Percentiles rank a stretch among this genome's conserved stretches.
phyloP scores from a whole-genome alignment of 2,113 vertebrate species.

The Dryoscopus gambensis region DNA sequence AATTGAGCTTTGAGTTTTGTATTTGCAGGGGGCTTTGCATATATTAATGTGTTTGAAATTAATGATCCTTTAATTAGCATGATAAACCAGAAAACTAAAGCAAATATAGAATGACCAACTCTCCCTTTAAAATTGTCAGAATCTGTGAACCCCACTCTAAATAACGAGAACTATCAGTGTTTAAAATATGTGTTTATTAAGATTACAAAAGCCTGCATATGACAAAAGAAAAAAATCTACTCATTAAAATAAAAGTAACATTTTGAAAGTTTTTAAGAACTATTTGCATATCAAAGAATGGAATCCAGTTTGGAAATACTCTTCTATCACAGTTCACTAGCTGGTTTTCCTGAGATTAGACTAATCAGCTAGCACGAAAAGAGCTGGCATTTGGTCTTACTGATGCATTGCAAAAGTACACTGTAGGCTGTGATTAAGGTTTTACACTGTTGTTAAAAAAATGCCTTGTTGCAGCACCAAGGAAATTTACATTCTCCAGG shows the following conservation, averaged over 20 bases:
- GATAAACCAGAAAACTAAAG: neutral
- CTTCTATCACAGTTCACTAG: neutral
- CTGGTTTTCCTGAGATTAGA: slow-evolving; percentile 36
- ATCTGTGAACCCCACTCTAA: neutral
- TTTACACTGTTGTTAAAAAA: neutral
- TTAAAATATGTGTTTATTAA: neutral
- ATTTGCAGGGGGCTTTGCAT: neutral
- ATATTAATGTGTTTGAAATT: neutral
- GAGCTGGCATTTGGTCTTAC: slow-evolving; percentile 9
- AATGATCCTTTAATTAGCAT: neutral
- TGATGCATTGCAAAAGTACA: neutral
- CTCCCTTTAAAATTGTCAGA: neutral
- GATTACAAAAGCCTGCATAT: neutral
- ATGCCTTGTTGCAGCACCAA: neutral
- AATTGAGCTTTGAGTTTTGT: neutral
- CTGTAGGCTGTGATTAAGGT: slow-evolving; percentile 28
- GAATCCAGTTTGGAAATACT: neutral
- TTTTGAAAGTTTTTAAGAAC: neutral
- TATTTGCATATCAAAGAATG: neutral
- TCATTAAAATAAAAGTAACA: neutral
- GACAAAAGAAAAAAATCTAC: neutral
- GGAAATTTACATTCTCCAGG: neutral
- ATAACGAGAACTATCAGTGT: neutral
- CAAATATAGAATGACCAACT: neutral
- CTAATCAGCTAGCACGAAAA: neutral